Conservation (phyloP, 2,797 vertebrate genomes). For the Caiman crocodilus region DNA sequence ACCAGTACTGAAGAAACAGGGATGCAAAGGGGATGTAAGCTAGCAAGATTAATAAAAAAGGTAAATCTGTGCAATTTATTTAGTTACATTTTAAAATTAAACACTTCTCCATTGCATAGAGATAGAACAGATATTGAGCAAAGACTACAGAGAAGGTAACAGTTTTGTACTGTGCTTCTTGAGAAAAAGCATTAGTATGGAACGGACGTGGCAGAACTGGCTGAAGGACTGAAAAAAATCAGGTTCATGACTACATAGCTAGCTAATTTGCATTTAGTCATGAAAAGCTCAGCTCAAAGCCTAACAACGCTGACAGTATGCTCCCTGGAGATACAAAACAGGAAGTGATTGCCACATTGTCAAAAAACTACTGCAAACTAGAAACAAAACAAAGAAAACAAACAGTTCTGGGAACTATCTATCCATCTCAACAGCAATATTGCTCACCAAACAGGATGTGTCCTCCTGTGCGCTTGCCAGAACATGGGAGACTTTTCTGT, state of each 20-base stretch:
- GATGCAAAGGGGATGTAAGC: no score
- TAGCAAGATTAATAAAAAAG: background rate
- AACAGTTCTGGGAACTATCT: conserved; percentile 20
- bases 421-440: conserved; percentile 40
- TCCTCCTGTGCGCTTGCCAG: background rate
- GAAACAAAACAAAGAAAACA: background rate
- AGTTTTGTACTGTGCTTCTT: background rate
- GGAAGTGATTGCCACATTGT: conserved; percentile 61
- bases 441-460: conserved; percentile 18
- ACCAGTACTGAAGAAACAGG: background rate
- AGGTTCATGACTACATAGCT: no score
- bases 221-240: no score
- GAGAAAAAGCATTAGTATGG: no score
- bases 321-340: conserved; percentile 22
- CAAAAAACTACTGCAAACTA: conserved; percentile 4
- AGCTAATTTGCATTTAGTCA: background rate
- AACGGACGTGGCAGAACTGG: no score
- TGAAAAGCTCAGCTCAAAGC: background rate
- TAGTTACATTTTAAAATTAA: no score
- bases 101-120: background rate
- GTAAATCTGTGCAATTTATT: no score
- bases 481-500: background rate
- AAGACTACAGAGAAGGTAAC: background rate
- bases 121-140: background rate
- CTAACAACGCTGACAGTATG: background rate